These are phyloP conservation scores for Zosterops pallidus DNA, from an alignment of 2,113 vertebrate species.

Conservation along the genomic window DNA sequence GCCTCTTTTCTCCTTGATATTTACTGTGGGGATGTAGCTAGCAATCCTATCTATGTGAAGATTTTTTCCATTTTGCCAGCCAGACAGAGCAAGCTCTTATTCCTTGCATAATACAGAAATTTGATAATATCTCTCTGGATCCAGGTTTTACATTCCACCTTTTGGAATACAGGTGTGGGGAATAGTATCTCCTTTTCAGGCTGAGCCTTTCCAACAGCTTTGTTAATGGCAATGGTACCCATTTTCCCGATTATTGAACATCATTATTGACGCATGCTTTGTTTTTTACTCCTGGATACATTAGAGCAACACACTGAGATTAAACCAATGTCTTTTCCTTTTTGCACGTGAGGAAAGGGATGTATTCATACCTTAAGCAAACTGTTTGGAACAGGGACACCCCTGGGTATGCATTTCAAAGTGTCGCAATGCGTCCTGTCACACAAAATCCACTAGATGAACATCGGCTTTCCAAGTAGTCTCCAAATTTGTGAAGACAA, in stretches of 20 bases:
- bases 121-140: not conserved
- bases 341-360: not conserved
- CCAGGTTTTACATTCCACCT: not conserved
- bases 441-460: not conserved
- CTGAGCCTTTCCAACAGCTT: not conserved
- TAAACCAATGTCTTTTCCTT: not conserved
- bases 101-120: not conserved
- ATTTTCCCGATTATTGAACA: not conserved
- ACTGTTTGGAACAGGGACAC: not conserved
- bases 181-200: accelerated
- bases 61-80: not conserved
- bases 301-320: not conserved
- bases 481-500: not conserved
- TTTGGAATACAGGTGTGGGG: not conserved
- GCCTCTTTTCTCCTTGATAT: constrained; percentile 32
- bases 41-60: not conserved
- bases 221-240: not conserved
- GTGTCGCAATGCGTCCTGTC: accelerated
- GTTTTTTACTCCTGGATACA: not conserved
- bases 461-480: not conserved
- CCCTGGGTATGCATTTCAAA: not conserved
- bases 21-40: not conserved
- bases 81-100: not conserved
- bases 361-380: not conserved
- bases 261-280: not conserved